These are phyloP conservation scores for Psettodes erumei DNA, from an alignment of 2,113 vertebrate species.

Conservation along the genomic window DNA sequence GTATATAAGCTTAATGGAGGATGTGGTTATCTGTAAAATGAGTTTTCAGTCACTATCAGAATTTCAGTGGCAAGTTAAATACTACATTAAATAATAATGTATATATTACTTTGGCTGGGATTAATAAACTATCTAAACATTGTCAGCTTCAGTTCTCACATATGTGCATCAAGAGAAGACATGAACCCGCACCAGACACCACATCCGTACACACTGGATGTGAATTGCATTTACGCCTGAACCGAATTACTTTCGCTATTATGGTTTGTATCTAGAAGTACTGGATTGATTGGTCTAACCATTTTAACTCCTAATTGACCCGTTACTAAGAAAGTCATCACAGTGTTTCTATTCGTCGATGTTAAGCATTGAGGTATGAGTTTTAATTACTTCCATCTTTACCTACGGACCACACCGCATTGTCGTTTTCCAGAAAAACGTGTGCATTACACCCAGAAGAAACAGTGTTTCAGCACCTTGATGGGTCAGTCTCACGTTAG, in stretches of 20 bases:
- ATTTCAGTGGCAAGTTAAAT: neutral
- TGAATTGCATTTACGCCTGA: neutral
- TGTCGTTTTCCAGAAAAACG: too few relatives aligned
- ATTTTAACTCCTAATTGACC: too few relatives aligned
- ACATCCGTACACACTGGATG: neutral
- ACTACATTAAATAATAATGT: slow-evolving; percentile 8
- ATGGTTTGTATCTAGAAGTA: neutral
- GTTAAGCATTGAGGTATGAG: too few relatives aligned
- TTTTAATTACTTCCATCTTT: too few relatives aligned
- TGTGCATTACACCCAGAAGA: too few relatives aligned
- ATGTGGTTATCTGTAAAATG: neutral
- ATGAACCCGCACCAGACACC: neutral
- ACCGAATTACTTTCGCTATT: neutral
- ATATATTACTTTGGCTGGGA: slow-evolving; percentile 1
- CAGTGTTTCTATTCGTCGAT: too few relatives aligned
- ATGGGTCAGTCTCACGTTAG: too few relatives aligned
- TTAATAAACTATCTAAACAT: neutral
- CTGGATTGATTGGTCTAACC: neutral
- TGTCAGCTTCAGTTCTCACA: neutral
- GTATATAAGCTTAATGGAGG: neutral
- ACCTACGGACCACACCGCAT: too few relatives aligned
- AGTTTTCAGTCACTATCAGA: neutral
- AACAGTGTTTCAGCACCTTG: too few relatives aligned
- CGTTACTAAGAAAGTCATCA: neutral
- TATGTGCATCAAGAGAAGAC: neutral